Evolutionary conservation across 2,888 invertebrate species (phyloP), one percentile per base, ranked within the genome.

Genomic region (Drosophila bunnanda): DNA sequence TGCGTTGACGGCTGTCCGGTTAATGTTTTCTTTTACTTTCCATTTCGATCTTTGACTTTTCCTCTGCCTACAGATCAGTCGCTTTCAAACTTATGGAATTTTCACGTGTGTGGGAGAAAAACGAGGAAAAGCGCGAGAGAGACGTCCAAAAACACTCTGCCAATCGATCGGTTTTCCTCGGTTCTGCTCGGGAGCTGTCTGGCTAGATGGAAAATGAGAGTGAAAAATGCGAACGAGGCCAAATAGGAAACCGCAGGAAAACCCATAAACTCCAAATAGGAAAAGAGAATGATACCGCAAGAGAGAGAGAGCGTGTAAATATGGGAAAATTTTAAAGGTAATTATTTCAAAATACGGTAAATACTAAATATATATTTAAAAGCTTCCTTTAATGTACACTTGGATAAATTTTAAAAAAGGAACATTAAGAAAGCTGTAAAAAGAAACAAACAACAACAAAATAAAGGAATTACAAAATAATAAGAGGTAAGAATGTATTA

Each of bases 1-100:
- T 82, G 78, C 83, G 28, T 65, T 78, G 88, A 85, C 86, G 86
- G 82, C 68, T 80, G 73, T 82, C 75, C 83, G 82, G 75, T 76
- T 75, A 83, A 83, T 83, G 83, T 78, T 75, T 79, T 76, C 69
- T 78, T 88, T 85, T 88, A 85, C 86, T 88, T 82, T 83, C 85
- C 74, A 88, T 88, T 88, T 83, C 80, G 74, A 57, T 74, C 76
- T 73, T 79, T 62, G 61, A 55, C 66, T 69, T 64, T 52, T 39
- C 67, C 61, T 53, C 56, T 71, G 61, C 66, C 54, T 44, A 39
- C 32, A 56, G 56, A 50, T 59, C 86, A 83, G 48, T 85, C 65
- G 80, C 85, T 76, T 55, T 67, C 72, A 85, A 79, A 82, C 88
- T 65, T 69, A 76, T 81, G 85, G 88, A 88, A 81, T 66, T 32